Conservation (phyloP, 2,113 vertebrate genomes). For the Notiomystis cincta region DNA sequence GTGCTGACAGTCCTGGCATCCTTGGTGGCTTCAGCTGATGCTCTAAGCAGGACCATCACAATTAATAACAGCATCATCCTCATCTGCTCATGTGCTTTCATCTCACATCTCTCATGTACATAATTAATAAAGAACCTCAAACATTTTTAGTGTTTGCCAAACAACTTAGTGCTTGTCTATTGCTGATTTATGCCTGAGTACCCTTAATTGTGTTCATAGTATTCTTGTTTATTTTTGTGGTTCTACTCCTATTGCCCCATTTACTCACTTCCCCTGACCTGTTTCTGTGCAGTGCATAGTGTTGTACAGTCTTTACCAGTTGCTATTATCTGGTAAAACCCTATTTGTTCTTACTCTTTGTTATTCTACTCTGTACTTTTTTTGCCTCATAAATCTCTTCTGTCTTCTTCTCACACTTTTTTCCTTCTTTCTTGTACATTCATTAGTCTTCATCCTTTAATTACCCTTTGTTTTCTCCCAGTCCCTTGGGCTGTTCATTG, state of each 20-base stretch:
- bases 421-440: not conserved
- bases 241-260: not conserved
- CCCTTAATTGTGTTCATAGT: not conserved
- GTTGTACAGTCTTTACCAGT: not conserved
- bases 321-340: not conserved
- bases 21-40: not conserved
- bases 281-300: not conserved
- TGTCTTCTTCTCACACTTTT: not conserved
- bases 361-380: not conserved
- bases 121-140: not conserved
- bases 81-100: not conserved
- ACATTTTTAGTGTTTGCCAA: not conserved
- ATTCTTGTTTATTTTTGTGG: not conserved
- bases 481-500: not conserved
- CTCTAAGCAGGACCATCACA: not conserved
- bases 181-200: not conserved
- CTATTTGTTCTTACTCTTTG: not conserved
- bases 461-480: not conserved
- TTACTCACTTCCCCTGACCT: not conserved
- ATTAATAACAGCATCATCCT: not conserved
- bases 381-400: not conserved
- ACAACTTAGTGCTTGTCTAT: not conserved
- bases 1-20: not conserved
- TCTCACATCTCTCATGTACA: not conserved
- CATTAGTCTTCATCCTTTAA: slow-evolving; percentile 40